A percentile compares a stretch with the other conserved stretches of the same genome.
Evolutionary conservation across 2,113 vertebrate genomes (phyloP).

Genomic region (Tamias sibiricus): DNA sequence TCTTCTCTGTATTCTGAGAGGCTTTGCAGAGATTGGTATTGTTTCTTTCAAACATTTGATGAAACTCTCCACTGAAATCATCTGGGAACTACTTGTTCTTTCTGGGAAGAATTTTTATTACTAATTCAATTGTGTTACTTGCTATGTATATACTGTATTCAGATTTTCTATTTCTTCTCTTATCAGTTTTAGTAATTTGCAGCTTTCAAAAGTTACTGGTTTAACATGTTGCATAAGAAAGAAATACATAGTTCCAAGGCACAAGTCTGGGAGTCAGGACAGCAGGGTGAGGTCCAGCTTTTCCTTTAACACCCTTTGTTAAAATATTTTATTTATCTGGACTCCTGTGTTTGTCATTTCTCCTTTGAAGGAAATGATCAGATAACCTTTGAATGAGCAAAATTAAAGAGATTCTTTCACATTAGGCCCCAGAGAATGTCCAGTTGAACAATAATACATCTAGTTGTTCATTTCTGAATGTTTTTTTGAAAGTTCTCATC

Average conservation of each 20-base stretch:
- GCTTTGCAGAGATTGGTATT: background rate
- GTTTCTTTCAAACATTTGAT: background rate
- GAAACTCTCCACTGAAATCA: background rate
- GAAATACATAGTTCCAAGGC: background rate
- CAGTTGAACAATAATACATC: background rate
- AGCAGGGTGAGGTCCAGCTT: background rate
- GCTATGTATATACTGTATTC: background rate
- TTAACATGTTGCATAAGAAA: background rate
- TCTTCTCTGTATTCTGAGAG: background rate
- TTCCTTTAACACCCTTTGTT: background rate
- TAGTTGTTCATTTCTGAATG: background rate
- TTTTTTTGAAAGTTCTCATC: constrained; percentile 12
- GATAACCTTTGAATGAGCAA: background rate
- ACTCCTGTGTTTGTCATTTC: background rate
- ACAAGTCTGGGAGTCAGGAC: background rate
- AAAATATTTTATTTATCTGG: background rate
- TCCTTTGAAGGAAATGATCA: background rate
- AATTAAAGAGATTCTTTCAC: background rate
- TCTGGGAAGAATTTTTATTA: background rate
- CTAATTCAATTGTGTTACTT: background rate
- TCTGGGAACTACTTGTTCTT: background rate
- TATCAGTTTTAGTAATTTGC: background rate
- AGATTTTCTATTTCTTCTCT: background rate
- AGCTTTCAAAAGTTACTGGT: background rate
- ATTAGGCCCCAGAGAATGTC: background rate